Base-by-base conservation (phyloP, 2,888 invertebrate genomes). In the Thymelicus sylvestris region DNA sequence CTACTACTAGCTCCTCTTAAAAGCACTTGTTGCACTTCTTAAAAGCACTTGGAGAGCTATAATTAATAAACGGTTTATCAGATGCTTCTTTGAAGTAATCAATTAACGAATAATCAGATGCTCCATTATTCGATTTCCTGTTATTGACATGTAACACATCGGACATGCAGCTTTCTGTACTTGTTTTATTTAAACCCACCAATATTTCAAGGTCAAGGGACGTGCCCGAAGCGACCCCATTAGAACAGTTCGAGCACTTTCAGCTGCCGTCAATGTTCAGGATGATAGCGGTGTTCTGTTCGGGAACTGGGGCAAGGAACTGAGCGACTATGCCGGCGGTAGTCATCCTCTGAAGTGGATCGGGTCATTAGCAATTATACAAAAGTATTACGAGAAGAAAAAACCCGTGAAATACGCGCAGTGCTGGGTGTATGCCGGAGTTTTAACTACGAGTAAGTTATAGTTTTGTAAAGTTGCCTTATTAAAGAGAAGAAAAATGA, bases 371-470 rank as follows among this genome's bases (percentile, higher is more conserved):
- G 96, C 96, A 74, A 98, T 99, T 75, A 87, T 99, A 13, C 97
- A 98, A 84, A 95, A 97, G 82, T 99, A 96, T 89, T 96, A 96
- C 81, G 96, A 96, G 77, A 97, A 96, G 68, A 97, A 97, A 82
- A 97, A 96, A 78, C 97, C 98, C 0, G 98, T 99, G 0, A 98
- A 97, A 87, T 99, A 97, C 84, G 98, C 98, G 0, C 99, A 99
- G 81, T 99, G 99, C 83, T 99, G 98, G 98, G 98, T 98, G 6
- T 99, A 98, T 83, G 96, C 98, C 3, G 99, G 98, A 0, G 97
- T 98, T 24, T 89, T 98, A 64, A 97, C 98, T 0, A 97, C 98
- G 74, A 94, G 97, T 97, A 88, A 90, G 91, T 83, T 19, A 19
- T 19, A 19, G 19, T 19, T 19, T 19, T 2, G 19, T 19, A 19